Percentiles rank a stretch among this genome's conserved stretches.
phyloP scores from a whole-genome alignment of 2,113 vertebrate genomes.

The Balaeniceps rex region DNA sequence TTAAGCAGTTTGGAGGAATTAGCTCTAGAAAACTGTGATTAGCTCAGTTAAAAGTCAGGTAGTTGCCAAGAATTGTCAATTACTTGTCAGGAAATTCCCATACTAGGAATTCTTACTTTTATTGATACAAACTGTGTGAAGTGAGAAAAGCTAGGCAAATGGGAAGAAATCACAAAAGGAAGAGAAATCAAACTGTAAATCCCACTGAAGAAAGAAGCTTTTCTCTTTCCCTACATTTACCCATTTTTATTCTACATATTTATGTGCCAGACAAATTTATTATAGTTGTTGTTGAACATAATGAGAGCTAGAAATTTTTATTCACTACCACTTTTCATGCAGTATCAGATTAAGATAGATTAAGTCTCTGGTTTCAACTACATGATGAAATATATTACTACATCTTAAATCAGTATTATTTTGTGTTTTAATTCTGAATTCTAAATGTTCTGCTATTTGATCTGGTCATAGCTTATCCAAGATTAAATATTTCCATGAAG shows the following conservation, averaged over 20 bases:
- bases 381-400: constrained; percentile 1
- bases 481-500: background rate
- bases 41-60: background rate
- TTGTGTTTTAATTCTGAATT: background rate
- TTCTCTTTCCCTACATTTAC: background rate
- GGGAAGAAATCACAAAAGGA: background rate
- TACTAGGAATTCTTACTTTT: background rate
- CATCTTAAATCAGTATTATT: constrained; percentile 13
- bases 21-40: background rate
- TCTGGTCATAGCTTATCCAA: background rate
- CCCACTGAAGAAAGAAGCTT: background rate
- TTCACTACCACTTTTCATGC: background rate
- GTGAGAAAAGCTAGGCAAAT: background rate
- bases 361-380: background rate
- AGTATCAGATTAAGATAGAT: background rate
- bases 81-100: background rate
- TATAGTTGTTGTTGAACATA: background rate
- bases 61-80: background rate
- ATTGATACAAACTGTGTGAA: background rate
- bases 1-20: background rate
- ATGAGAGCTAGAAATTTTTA: background rate
- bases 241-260: background rate
- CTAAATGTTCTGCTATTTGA: background rate
- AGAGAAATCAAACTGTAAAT: background rate
- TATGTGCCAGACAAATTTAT: background rate